Conservation (phyloP, 2,888 invertebrate genomes). For the Phasia obesa region DNA sequence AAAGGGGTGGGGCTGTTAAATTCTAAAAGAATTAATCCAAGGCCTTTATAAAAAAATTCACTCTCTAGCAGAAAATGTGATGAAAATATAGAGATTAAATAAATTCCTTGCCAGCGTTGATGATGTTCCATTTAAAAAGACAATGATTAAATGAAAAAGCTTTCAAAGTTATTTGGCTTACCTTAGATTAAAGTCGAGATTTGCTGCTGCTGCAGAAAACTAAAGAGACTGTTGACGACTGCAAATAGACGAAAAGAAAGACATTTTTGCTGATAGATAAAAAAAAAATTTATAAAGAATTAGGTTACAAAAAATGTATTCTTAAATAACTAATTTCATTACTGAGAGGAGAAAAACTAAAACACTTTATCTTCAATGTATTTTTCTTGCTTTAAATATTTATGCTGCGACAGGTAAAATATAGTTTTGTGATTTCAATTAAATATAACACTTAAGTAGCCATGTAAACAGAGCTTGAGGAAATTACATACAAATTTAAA, state of each 20-base stretch:
- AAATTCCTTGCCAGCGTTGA: background rate
- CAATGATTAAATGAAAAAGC: slow-evolving; percentile 1
- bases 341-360: background rate
- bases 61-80: slow-evolving; percentile 6
- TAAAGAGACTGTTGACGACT: slow-evolving; percentile 24
- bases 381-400: background rate
- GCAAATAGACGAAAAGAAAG: slow-evolving; percentile 6
- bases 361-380: background rate
- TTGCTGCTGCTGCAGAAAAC: background rate
- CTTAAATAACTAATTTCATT: slow-evolving; percentile 13
- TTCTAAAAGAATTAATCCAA: background rate
- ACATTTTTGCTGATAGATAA: slow-evolving; percentile 13
- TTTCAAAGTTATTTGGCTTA: slow-evolving; percentile 22
- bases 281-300: background rate
- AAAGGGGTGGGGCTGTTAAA: slow-evolving; percentile 24
- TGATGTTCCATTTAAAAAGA: background rate
- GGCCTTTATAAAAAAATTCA: background rate
- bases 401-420: background rate
- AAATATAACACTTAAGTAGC: background rate
- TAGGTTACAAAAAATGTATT: background rate
- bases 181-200: slow-evolving; percentile 23
- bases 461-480: background rate
- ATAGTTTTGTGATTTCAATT: background rate
- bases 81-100: slow-evolving; percentile 20
- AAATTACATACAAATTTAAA: background rate